These are phyloP conservation scores for Pandemis corylana DNA, from an alignment of 2,888 invertebrate genomes.

Conservation along the genomic window DNA sequence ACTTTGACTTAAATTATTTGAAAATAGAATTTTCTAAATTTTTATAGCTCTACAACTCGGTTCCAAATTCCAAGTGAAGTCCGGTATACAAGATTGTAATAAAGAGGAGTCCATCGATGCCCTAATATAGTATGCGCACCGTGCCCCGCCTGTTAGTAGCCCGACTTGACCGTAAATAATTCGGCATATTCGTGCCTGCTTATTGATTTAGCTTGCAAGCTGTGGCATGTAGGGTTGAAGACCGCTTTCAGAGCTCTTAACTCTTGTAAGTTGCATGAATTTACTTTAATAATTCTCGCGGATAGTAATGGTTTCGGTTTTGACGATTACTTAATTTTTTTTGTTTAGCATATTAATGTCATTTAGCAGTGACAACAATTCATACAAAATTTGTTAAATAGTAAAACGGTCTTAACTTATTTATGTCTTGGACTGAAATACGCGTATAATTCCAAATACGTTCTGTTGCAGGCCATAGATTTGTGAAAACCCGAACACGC, in stretches of 20 bases:
- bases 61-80: neutral
- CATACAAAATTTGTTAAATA: neutral
- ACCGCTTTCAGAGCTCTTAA: conserved; percentile 2
- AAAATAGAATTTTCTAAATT: too few relatives aligned
- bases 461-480: neutral
- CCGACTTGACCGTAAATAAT: conserved; percentile 48
- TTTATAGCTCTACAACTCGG: neutral
- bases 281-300: too few relatives aligned
- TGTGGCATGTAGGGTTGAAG: conserved; percentile 46
- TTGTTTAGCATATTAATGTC: too few relatives aligned
- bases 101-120: conserved; percentile 8
- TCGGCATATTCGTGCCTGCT: conserved; percentile 46
- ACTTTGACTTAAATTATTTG: too few relatives aligned
- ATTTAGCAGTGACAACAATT: neutral
- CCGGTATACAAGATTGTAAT: neutral
- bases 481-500: neutral
- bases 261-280: too few relatives aligned
- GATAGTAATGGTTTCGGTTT: too few relatives aligned
- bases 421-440: neutral
- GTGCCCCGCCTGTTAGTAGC: conserved; percentile 35
- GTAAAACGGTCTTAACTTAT: neutral
- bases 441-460: neutral
- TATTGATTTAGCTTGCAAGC: conserved; percentile 52
- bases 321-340: too few relatives aligned
- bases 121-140: conserved; percentile 39